These are phyloP conservation scores for Erpobdella octoculata DNA, from an alignment of 2,888 invertebrate species.

Conservation along the genomic window DNA sequence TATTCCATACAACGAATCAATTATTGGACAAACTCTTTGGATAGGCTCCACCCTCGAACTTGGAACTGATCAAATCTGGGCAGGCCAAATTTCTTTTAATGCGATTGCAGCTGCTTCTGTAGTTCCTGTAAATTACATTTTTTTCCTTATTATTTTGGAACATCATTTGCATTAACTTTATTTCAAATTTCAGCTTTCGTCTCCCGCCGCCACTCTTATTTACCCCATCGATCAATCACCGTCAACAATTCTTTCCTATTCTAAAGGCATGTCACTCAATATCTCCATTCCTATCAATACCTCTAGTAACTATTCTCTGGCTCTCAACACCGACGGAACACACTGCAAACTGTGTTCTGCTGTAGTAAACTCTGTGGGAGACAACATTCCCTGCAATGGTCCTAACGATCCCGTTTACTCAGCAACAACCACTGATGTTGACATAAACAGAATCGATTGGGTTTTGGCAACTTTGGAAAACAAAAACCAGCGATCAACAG, in stretches of 20 bases:
- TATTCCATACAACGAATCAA: slow-evolving; percentile 37
- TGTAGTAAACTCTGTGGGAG: slow-evolving; percentile 9
- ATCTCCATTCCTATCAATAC: neutral
- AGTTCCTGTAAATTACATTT: neutral
- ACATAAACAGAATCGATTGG: slow-evolving; percentile 28
- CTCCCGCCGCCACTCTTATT: neutral
- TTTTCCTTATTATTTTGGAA: neutral
- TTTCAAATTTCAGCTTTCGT: slow-evolving; percentile 6
- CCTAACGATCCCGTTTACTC: slow-evolving; percentile 26
- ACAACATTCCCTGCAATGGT: slow-evolving; percentile 37
- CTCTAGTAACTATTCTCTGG: neutral
- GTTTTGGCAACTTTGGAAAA: slow-evolving; percentile 33
- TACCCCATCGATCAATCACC: neutral
- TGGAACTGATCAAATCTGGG: slow-evolving; percentile 42
- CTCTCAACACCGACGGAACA: neutral
- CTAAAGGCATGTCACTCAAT: slow-evolving; percentile 14
- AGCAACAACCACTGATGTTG: slow-evolving; percentile 4
- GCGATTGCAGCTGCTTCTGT: neutral
- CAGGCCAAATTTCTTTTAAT: slow-evolving; percentile 33
- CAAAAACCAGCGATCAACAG: slow-evolving; percentile 13
- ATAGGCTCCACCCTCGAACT: slow-evolving; percentile 44
- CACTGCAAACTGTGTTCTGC: slow-evolving; percentile 4
- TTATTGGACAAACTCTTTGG: slow-evolving; percentile 35
- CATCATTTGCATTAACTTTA: neutral
- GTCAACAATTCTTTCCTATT: neutral